Base-by-base conservation (phyloP, 2,797 vertebrate genomes). In the Argyrosomus regius region DNA sequence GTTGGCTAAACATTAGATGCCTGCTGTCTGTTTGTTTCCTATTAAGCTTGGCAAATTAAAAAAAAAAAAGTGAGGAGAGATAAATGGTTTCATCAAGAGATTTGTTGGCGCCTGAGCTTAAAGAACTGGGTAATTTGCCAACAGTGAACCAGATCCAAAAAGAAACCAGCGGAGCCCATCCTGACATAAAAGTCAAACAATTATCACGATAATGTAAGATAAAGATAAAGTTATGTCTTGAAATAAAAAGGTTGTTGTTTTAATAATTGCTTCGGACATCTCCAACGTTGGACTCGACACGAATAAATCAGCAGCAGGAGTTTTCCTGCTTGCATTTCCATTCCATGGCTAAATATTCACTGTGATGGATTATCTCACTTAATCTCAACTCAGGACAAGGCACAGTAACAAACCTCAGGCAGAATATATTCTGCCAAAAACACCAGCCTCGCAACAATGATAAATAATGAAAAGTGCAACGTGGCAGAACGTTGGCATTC, bases 341-440 rank as follows among this genome's bases (percentile, higher is more conserved):
- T 78, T 67, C 56, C 22, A 78, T 60, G 26, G 80, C 9, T 41
- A 22, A 76, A 31, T 4, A 31, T 14, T 35, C 17, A 58, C 35
- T 8, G 17, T 54, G 63, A 64, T 71, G 31, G 41, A 77, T 78
- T 24, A 58, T 4, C 41, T 8, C 43, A 45, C 12, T 45, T 39
- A 39, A 9, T 59, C 52, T 67, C 41, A n/a, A 48, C 57, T 65
- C 46, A 49, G n/a, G 22, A 67, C 39, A 75, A 50, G 12, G 10
- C 35, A 52, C 18, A 54, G n/a, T 5, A 75, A 78, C 28, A 65
- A 78, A 58, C 64, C 70, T n/a, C 9, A 80, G 54, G 64, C 20
- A 24, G 46, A 72, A n/a, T 12, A 13, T 24, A 39, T 58, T 65
- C 24, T 67, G 72, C 73, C 75, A 77, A 75, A 72, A 81, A 39